Conservation (phyloP, 2,888 invertebrate species). For the Drosophila neonasuta region DNA sequence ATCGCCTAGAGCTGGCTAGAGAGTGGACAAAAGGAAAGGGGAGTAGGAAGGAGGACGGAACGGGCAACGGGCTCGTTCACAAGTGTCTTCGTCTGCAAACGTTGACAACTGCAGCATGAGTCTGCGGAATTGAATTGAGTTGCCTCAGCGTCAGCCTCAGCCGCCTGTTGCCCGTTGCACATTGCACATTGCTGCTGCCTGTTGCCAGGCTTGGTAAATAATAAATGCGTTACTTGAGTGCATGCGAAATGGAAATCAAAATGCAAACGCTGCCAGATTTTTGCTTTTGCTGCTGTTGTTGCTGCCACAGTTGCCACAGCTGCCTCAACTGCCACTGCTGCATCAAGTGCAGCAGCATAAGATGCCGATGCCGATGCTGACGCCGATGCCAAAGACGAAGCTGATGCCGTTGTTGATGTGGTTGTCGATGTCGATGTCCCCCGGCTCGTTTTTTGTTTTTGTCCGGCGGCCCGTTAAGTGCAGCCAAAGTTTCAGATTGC, state of each 20-base stretch:
- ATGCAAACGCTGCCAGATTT: slow-evolving; percentile 74
- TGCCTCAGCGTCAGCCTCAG: slow-evolving; percentile 38
- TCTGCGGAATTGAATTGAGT: slow-evolving; percentile 71
- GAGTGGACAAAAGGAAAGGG: not conserved
- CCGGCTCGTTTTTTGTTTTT: slow-evolving; percentile 64
- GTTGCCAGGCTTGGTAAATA: slow-evolving; percentile 65
- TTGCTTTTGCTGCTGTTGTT: slow-evolving; percentile 27
- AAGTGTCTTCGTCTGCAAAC: slow-evolving; percentile 64
- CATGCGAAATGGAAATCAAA: slow-evolving; percentile 74
- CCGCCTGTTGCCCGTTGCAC: slow-evolving; percentile 28
- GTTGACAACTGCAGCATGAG: slow-evolving; percentile 75
- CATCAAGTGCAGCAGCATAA: slow-evolving; percentile 4
- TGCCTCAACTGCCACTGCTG: slow-evolving; percentile 23
- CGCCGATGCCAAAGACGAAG: slow-evolving; percentile 14
- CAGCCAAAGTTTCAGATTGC: slow-evolving; percentile 58
- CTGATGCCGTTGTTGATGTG: slow-evolving; percentile 12
- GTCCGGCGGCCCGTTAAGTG: slow-evolving; percentile 70
- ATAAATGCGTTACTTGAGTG: slow-evolving; percentile 76
- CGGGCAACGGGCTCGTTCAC: slow-evolving; percentile 36
- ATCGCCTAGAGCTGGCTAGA: slow-evolving; percentile 22
- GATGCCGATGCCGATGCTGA: slow-evolving; percentile 42
- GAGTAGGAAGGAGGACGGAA: not conserved
- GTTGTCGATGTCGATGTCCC: slow-evolving; percentile 39
- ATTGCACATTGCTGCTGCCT: slow-evolving; percentile 13
- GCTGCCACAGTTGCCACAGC: slow-evolving; percentile 3